Evolutionary conservation across 2,888 invertebrate species (phyloP).

Genomic region (Axea sp.): DNA sequence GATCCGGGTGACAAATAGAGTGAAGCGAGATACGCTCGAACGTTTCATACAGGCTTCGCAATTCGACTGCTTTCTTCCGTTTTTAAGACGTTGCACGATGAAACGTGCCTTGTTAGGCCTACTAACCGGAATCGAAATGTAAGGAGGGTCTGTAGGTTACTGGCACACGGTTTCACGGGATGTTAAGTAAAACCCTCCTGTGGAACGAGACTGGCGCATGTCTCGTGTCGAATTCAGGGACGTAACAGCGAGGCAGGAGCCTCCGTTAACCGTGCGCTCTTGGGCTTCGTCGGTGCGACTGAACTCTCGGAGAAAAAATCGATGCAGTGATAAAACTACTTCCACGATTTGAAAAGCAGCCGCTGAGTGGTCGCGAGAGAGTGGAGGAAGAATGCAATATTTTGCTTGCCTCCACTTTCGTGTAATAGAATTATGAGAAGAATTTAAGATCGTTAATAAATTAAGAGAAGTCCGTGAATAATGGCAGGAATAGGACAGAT

Average conservation of each 20-base stretch:
- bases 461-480: background rate
- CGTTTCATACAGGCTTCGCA: background rate
- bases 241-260: slow-evolving; percentile 59
- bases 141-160: slow-evolving; percentile 77
- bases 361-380: background rate
- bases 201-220: slow-evolving; percentile 70
- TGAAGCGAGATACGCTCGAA: background rate
- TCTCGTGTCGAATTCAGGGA: slow-evolving; percentile 66
- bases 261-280: slow-evolving; percentile 43
- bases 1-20: slow-evolving; percentile 31
- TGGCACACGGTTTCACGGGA: slow-evolving; percentile 75
- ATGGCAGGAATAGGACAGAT: background rate
- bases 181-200: slow-evolving; percentile 71
- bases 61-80: slow-evolving; percentile 1
- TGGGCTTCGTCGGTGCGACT: slow-evolving; percentile 52
- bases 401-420: background rate
- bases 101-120: slow-evolving; percentile 64
- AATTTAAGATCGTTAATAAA: background rate
- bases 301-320: slow-evolving; percentile 59
- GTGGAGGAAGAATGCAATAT: background rate
- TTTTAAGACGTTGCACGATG: slow-evolving; percentile 15
- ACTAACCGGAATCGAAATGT: slow-evolving; percentile 75
- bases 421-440: background rate
- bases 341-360: slow-evolving; percentile 13
- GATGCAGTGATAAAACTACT: slow-evolving; percentile 43